A percentile compares a stretch with the other conserved stretches of the same genome.
phyloP scores from a whole-genome alignment of 1,140 invertebrate genomes.

The Saccostrea glomerata region DNA sequence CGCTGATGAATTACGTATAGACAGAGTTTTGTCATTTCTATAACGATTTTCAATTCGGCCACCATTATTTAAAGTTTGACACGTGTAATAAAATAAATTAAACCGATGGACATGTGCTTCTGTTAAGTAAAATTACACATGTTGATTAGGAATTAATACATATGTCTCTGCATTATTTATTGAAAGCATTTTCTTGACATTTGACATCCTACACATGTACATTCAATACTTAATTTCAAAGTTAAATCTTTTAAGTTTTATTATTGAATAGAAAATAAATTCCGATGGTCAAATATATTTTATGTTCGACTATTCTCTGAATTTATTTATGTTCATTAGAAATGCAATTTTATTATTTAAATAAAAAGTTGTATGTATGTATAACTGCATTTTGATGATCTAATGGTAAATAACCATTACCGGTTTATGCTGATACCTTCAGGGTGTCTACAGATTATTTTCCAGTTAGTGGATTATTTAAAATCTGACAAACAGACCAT shows the following conservation, averaged over 20 bases:
- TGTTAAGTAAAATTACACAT: constrained; percentile 35
- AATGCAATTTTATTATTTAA: no score
- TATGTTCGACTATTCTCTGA: no score
- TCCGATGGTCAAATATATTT: no score
- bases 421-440: neutral
- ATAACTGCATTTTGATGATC: no score
- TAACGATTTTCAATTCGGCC: neutral
- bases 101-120: neutral
- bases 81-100: constrained; percentile 30
- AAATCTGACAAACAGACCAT: constrained; percentile 11
- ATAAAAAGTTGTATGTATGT: no score
- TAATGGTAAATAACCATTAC: neutral
- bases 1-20: constrained; percentile 1
- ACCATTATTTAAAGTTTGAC: constrained; percentile 34
- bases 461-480: neutral
- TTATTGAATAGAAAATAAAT: no score
- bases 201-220: neutral
- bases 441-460: neutral
- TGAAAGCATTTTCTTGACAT: neutral
- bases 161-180: neutral
- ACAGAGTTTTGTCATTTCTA: neutral
- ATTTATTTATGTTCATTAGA: no score
- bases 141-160: neutral
- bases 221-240: neutral
- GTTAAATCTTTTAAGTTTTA: no score